These are phyloP conservation scores for Amorpha juglandis DNA, from an alignment of 2,888 invertebrate genomes.

Conservation along the genomic window DNA sequence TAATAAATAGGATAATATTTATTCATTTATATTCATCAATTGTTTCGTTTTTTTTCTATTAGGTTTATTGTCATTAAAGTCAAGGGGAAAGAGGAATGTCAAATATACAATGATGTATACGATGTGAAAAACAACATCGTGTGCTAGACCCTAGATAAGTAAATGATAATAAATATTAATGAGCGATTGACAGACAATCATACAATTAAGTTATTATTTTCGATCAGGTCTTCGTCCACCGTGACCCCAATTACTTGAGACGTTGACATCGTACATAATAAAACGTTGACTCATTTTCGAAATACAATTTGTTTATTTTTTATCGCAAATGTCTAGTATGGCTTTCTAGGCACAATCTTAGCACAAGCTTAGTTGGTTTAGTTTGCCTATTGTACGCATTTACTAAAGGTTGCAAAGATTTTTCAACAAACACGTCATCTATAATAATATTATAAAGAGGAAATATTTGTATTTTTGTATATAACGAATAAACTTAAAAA, in stretches of 20 bases:
- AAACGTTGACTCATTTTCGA: constrained; percentile 47
- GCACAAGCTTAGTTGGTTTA: too few species aligned
- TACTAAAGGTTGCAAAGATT: too few species aligned
- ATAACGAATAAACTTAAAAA: too few species aligned
- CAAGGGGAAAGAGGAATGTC: neutral
- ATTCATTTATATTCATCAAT: too few species aligned
- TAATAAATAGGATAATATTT: too few species aligned
- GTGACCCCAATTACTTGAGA: constrained; percentile 43
- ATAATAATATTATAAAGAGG: too few species aligned
- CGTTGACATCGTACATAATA: constrained; percentile 34
- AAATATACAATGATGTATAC: neutral
- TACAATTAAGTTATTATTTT: constrained; percentile 42
- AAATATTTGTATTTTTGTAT: too few species aligned
- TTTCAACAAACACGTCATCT: too few species aligned
- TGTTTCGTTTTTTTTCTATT: neutral
- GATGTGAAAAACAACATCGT: constrained; percentile 39
- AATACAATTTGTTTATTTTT: too few species aligned
- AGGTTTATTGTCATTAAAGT: neutral
- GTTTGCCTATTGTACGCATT: too few species aligned
- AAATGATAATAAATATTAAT: constrained; percentile 40
- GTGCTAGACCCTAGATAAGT: constrained; percentile 34
- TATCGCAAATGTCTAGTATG: too few species aligned
- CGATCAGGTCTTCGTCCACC: constrained; percentile 36
- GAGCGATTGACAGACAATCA: constrained; percentile 50
- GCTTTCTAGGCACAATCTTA: too few species aligned